These are phyloP conservation scores for Emys orbicularis DNA, from an alignment of 2,797 vertebrate genomes.

Conservation along the genomic window DNA sequence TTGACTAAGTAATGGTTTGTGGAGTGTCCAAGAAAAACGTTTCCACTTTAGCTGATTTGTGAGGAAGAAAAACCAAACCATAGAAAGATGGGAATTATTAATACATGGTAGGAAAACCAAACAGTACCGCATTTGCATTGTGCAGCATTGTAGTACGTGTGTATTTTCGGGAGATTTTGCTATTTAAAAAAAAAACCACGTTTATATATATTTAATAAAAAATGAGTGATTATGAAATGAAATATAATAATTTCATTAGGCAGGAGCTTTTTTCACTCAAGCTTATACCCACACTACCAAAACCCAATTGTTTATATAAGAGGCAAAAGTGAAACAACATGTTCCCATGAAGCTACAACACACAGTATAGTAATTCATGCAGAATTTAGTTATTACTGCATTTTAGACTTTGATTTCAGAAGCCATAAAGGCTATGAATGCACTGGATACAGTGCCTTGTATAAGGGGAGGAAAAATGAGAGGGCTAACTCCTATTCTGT, in stretches of 20 bases:
- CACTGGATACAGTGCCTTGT: background rate
- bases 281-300: background rate
- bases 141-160: rapidly evolving
- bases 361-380: background rate
- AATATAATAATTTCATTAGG: constrained; percentile 44
- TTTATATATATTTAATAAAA: background rate
- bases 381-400: rapidly evolving
- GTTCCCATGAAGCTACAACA: background rate
- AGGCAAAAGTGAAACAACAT: constrained; percentile 10
- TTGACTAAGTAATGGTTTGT: background rate
- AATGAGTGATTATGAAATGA: constrained; percentile 26
- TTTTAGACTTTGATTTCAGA: background rate
- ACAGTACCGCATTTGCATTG: background rate
- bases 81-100: background rate
- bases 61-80: background rate
- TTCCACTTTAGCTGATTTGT: background rate
- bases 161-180: background rate
- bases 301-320: constrained; percentile 19
- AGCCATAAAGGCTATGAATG: constrained; percentile 15
- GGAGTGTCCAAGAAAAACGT: background rate
- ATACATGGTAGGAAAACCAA: background rate
- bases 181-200: background rate
- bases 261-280: constrained; percentile 46
- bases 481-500: background rate
- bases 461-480: background rate